Conservation (phyloP, 2,888 invertebrate genomes). For the Gerris lacustris region DNA sequence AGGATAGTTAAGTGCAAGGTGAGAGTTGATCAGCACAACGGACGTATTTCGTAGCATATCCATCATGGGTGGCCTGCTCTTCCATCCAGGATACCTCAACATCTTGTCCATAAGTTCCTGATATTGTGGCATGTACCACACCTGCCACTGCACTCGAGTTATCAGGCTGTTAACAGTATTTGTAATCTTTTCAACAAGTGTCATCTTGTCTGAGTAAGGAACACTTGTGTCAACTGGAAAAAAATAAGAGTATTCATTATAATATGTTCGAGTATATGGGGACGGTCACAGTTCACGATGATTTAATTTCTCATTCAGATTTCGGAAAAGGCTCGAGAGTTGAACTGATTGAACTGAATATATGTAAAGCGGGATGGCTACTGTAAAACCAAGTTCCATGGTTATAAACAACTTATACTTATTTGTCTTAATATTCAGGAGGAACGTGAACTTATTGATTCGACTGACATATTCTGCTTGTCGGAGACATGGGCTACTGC, state of each 20-base stretch:
- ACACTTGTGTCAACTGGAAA: constrained; percentile 10
- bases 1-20: constrained; percentile 41
- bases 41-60: constrained; percentile 15
- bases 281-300: no score
- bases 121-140: constrained; percentile 4
- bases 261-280: no score
- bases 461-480: no score
- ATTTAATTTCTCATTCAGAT: no score
- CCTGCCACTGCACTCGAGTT: neutral
- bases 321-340: no score
- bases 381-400: no score
- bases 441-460: no score
- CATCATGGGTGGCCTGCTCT: constrained; percentile 17
- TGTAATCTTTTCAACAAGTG: constrained; percentile 16
- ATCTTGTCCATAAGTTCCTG: constrained; percentile 19
- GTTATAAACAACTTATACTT: no score
- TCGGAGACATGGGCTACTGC: no score
- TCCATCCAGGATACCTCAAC: constrained; percentile 22
- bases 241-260: neutral
- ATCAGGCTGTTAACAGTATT: constrained; percentile 13
- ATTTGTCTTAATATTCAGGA: no score
- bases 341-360: no score
- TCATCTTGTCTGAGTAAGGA: constrained; percentile 13
- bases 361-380: no score
- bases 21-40: constrained; percentile 20